A percentile compares a stretch with the other conserved stretches of the same genome.
phyloP scores from a whole-genome alignment of 2,797 vertebrate genomes.

The Ficedula albicollis region DNA sequence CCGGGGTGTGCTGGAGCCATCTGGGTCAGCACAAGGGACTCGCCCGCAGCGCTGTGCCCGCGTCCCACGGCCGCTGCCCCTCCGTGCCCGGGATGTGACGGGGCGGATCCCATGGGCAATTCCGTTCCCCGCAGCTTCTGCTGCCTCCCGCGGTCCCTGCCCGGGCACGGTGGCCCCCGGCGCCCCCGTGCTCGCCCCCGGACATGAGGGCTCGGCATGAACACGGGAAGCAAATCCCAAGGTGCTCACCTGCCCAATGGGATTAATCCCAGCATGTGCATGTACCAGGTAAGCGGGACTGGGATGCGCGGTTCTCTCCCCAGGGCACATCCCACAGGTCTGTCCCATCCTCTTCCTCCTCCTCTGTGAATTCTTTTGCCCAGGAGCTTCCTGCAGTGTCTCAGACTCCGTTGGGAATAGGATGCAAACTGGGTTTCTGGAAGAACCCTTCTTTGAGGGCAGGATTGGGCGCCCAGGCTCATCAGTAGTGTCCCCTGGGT shows the following conservation, averaged over 20 bases:
- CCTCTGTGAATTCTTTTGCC: background rate
- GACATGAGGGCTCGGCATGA: conserved; percentile 85
- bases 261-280: conserved; percentile 85
- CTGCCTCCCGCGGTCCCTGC: background rate
- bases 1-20: conserved; percentile 10
- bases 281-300: conserved; percentile 84
- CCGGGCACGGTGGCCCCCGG: fast-evolving
- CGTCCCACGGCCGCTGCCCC: background rate
- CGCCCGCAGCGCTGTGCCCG: background rate
- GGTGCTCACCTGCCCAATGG: conserved; percentile 84
- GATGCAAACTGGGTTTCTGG: background rate
- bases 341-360: background rate
- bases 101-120: conserved; percentile 18
- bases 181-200: background rate
- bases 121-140: background rate
- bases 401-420: background rate
- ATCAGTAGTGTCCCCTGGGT: background rate
- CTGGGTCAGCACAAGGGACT: conserved; percentile 45
- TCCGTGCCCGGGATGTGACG: background rate
- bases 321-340: background rate
- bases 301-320: fast-evolving
- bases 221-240: conserved; percentile 67
- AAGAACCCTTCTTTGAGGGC: background rate
- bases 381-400: background rate
- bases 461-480: background rate